Base-by-base conservation (phyloP, 2,888 invertebrate genomes). In the Polyploca ridens region DNA sequence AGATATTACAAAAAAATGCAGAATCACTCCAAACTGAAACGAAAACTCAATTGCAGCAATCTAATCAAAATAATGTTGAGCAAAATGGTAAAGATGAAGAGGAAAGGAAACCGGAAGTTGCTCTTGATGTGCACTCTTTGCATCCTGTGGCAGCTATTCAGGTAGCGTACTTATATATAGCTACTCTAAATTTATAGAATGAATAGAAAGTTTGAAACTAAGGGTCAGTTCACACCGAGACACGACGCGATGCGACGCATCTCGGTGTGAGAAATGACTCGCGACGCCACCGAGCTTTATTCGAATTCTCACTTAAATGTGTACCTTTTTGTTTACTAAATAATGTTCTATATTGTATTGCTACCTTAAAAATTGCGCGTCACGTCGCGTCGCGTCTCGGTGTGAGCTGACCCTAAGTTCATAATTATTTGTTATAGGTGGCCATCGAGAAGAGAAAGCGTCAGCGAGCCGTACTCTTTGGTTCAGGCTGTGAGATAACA, bases 401-500 rank as follows among this genome's bases (percentile, higher is more conserved):
- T 27, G 27, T 27, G 27, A 2, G 27, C 27, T 27, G 27, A 27
- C 27, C 3, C 65, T 27, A 33, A 54, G n/a, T 54, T n/a, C 3
- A 6, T 14, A 33, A 49, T 49, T 11, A 54, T 66, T 68, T 63
- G 70, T 46, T 81, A 79, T 95, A 97, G 92, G 96, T 96, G 66
- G 95, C 96, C 0, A 90, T 95, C 62, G 90, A 95, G 64, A 95
- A 95, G 69, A 92, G 95, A 33, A 93, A 94, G 69, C 94, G 94
- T n/a, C 94, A 96, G 67, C 94, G 96, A 13, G 95, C 95, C 62
- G 93, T 97, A 4, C 94, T 98, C 71, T 95, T 95, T 68, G 96
- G 96, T 79, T 95, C 97, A 58, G 97, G 97, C 19, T 97, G 97
- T 63, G 96, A 96, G 58, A 96, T 96, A 77, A 96, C 97, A 38